phyloP scores from a whole-genome alignment of 2,797 vertebrate species.

The Rhinogobio ventralis region DNA sequence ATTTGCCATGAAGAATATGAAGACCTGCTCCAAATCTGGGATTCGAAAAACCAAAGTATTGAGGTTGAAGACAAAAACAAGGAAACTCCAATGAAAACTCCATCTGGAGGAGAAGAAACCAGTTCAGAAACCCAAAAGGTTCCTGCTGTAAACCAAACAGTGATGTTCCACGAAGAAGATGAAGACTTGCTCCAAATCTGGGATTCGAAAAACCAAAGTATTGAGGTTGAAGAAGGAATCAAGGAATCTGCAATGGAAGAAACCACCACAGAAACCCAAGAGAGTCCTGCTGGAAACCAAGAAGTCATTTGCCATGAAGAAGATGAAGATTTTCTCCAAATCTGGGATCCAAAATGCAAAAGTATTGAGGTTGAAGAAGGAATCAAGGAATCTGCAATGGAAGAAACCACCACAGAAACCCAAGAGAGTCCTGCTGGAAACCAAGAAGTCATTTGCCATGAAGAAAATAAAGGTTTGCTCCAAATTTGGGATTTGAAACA shows the following conservation, averaged over 20 bases:
- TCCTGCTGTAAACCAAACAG: not conserved
- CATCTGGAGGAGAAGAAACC: not conserved
- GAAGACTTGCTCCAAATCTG: not conserved
- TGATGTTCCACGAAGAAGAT: no score
- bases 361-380: not conserved
- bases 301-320: not conserved
- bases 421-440: not conserved
- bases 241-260: not conserved
- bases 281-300: not conserved
- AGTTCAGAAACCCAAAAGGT: not conserved
- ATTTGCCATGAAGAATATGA: not conserved
- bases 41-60: rapidly evolving
- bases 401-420: not conserved
- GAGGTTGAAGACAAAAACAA: rapidly evolving
- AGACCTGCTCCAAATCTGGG: not conserved
- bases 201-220: not conserved
- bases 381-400: not conserved
- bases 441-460: not conserved
- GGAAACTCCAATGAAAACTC: not conserved
- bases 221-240: not conserved
- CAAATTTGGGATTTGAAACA: not conserved
- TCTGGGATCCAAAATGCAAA: no score
- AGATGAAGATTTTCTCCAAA: no score
- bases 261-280: not conserved
- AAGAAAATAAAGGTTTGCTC: not conserved